Evolutionary conservation across 2,797 vertebrate species (phyloP).

Genomic region (Melanotaenia pygmaea): DNA sequence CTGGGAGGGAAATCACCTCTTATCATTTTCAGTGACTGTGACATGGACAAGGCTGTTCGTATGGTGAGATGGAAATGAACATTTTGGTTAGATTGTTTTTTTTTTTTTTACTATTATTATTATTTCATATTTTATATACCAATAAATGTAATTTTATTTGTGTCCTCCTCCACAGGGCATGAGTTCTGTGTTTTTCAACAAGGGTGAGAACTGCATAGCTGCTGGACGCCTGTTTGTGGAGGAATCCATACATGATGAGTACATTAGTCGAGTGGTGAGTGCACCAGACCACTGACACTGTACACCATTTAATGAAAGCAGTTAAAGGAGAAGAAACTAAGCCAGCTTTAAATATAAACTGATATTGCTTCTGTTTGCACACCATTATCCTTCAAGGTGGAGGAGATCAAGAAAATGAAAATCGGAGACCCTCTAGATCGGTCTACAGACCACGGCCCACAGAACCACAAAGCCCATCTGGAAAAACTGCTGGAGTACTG

Average conservation of each 20-base stretch:
- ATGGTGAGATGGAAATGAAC: slow-evolving; percentile 85
- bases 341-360: background rate
- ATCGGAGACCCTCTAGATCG: slow-evolving; percentile 95
- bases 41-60: slow-evolving; percentile 95
- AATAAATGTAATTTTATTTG: background rate
- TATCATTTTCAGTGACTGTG: slow-evolving; percentile 96
- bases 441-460: slow-evolving; percentile 95
- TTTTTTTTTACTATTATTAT: background rate
- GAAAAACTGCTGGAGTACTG: slow-evolving; percentile 97
- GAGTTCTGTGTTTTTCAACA: slow-evolving; percentile 98
- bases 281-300: background rate
- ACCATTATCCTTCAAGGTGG: slow-evolving; percentile 80
- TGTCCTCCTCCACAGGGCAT: slow-evolving; percentile 86
- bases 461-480: slow-evolving; percentile 96
- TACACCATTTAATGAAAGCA: background rate
- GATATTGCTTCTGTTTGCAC: background rate
- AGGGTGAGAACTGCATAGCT: slow-evolving; percentile 98
- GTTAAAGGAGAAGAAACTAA: background rate
- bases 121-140: slow-evolving; percentile 6
- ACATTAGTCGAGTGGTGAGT: slow-evolving; percentile 92
- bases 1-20: slow-evolving; percentile 97
- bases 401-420: slow-evolving; percentile 97
- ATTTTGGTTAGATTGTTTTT: background rate
- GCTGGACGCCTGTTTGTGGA: slow-evolving; percentile 96
- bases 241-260: slow-evolving; percentile 94